A percentile compares a stretch with the other conserved stretches of the same genome.
Evolutionary conservation across 1,140 invertebrate genomes (phyloP).

Genomic region (Sitophilus oryzae): DNA sequence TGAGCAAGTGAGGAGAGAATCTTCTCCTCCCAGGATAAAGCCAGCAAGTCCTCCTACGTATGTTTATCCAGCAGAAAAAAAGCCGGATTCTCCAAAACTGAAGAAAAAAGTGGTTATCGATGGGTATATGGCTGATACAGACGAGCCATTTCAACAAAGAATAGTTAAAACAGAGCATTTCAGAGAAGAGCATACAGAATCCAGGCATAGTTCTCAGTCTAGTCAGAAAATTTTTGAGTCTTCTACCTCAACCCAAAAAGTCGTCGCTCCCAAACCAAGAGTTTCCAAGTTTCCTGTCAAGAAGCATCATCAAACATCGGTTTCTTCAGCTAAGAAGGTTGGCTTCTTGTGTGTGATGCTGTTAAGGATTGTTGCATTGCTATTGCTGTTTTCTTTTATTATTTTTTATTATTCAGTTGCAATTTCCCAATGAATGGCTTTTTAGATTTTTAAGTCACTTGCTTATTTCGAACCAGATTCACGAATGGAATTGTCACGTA

Average conservation of each 20-base stretch:
- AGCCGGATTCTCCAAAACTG: conserved; percentile 54
- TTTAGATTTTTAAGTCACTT: not conserved
- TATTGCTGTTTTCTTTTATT: not conserved
- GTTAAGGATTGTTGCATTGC: not conserved
- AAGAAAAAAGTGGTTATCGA: conserved; percentile 47
- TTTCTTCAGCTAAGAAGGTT: conserved; percentile 42
- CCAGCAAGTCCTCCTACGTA: conserved; percentile 52
- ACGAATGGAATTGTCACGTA: not conserved
- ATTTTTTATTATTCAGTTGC: conserved; percentile 3
- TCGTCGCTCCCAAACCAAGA: conserved; percentile 28
- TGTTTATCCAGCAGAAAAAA: conserved; percentile 45
- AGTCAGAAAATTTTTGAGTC: conserved; percentile 25
- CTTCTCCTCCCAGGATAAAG: conserved; percentile 42
- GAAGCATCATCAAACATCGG: conserved; percentile 27
- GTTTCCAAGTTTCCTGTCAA: conserved; percentile 32
- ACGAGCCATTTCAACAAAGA: conserved; percentile 52
- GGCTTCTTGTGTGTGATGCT: conserved; percentile 30
- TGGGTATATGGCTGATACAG: conserved; percentile 68
- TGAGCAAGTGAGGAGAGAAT: conserved; percentile 25
- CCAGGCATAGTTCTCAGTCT: conserved; percentile 32
- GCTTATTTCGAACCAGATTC: not conserved
- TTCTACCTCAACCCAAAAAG: conserved; percentile 30
- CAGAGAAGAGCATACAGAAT: conserved; percentile 35
- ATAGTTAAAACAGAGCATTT: conserved; percentile 35
- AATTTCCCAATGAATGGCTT: not conserved